Evolutionary conservation across 2,113 vertebrate genomes (phyloP).

Genomic region (Cranoglanis bouderius): DNA sequence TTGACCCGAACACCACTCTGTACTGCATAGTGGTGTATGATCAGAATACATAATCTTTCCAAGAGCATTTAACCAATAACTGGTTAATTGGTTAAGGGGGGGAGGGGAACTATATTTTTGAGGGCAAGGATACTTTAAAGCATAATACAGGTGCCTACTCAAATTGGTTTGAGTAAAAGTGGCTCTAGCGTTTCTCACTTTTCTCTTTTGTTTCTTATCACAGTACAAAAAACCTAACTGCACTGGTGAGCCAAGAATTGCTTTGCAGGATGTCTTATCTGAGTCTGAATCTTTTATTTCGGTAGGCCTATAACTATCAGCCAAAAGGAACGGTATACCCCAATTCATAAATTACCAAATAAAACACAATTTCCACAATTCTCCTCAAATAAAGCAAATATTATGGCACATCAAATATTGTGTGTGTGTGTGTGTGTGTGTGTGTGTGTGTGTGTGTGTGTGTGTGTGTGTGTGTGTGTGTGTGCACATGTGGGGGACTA

Average conservation of each 20-base stretch:
- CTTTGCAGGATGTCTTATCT: background rate
- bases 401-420: background rate
- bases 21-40: background rate
- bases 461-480: background rate
- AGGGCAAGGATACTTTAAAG: background rate
- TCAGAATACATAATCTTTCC: background rate
- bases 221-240: background rate
- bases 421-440: conserved; percentile 2
- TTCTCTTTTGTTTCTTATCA: background rate
- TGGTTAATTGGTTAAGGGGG: no score
- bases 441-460: background rate
- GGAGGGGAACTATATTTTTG: no score
- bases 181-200: background rate
- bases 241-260: no score
- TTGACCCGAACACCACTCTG: background rate
- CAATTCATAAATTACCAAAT: background rate
- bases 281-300: background rate
- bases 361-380: background rate
- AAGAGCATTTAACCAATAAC: background rate
- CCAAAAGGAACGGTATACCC: background rate
- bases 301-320: background rate
- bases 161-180: background rate
- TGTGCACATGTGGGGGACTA: conserved; percentile 29
- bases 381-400: conserved; percentile 10
- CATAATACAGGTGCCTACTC: background rate